Base-by-base conservation (phyloP, 1,140 invertebrate species). In the Hylyphantes graminicola region DNA sequence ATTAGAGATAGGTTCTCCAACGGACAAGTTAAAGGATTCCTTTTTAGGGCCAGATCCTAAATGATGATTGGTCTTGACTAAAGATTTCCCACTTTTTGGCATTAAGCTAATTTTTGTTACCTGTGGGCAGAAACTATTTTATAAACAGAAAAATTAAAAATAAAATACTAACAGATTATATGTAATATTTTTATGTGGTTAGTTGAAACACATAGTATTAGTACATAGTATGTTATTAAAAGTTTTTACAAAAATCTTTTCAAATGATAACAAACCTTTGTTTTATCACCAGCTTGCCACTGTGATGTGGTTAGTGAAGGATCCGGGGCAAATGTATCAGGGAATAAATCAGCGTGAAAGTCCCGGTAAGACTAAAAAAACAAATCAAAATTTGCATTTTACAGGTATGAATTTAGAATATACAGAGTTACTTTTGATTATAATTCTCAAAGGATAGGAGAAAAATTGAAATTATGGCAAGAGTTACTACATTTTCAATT, bases 291-390 rank as follows among this genome's bases (percentile, higher is more conserved):
- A 48, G 72, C 63, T 59, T 72, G 75, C 96, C 96, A 97, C 86
- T 94, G 93, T 64, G 92, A 90, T 19, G 94, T 93, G 64, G 92
- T 93, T 85, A 96, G 91, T 79, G 94, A 93, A 0, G 96, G 94
- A 83, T 94, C 92, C 55, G 92, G 93, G 50, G 94, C 94, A 59
- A 91, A 89, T 11, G 96, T 98, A 61, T 97, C 95, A 0, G 96
- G 96, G 90, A 95, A 98, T 73, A 98, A 90, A 89, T 98, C 96
- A 8, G 93, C 93, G 90, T 98, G 96, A 89, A 96, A 98, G 86
- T 98, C 96, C 87, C 95, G 92, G 89, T 96, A 97, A n/a, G 94
- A 94, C 94, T 96, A 89, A 6, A 91, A 88, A 87, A 86, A n/a
- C n/a, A n/a, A 35, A 35, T 35, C 35, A 35, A 35, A 35, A 35